These are phyloP conservation scores for Patella depressa DNA, from an alignment of 2,888 invertebrate species.

Conservation along the genomic window DNA sequence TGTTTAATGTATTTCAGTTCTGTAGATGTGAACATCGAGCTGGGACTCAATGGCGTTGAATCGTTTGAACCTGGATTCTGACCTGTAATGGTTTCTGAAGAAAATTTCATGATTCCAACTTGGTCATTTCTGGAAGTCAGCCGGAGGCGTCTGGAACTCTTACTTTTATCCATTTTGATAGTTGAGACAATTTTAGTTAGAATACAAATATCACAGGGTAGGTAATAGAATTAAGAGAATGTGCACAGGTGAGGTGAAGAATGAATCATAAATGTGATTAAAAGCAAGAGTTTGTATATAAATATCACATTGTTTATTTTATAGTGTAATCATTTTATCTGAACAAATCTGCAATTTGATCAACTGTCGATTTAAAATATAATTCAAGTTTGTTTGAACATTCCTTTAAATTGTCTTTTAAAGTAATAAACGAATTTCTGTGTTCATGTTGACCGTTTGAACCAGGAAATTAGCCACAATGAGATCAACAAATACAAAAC, in stretches of 20 bases:
- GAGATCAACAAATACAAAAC: constrained; percentile 63
- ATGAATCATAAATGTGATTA: no score
- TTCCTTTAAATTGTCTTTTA: constrained; percentile 6
- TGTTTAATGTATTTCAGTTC: constrained; percentile 43
- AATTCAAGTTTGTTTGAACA: no score
- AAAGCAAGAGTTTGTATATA: no score
- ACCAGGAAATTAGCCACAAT: constrained; percentile 65
- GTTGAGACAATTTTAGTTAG: not conserved
- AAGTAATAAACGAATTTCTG: constrained; percentile 53
- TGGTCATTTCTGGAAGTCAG: constrained; percentile 21
- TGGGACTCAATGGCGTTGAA: constrained; percentile 58
- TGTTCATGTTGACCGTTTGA: constrained; percentile 60
- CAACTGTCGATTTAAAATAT: no score
- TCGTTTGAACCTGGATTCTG: constrained; percentile 12
- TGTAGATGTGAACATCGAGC: constrained; percentile 56
- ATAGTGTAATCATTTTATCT: no score
- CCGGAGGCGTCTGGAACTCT: constrained; percentile 26
- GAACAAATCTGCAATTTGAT: no score
- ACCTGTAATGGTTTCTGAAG: not conserved
- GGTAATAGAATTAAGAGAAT: not conserved
- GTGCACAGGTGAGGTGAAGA: no score
- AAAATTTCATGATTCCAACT: constrained; percentile 26
- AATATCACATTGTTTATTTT: no score
- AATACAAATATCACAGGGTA: not conserved
- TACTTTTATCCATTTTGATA: constrained; percentile 17